Evolutionary conservation across 2,797 vertebrate genomes (phyloP).

Genomic region (Argentina silus): DNA sequence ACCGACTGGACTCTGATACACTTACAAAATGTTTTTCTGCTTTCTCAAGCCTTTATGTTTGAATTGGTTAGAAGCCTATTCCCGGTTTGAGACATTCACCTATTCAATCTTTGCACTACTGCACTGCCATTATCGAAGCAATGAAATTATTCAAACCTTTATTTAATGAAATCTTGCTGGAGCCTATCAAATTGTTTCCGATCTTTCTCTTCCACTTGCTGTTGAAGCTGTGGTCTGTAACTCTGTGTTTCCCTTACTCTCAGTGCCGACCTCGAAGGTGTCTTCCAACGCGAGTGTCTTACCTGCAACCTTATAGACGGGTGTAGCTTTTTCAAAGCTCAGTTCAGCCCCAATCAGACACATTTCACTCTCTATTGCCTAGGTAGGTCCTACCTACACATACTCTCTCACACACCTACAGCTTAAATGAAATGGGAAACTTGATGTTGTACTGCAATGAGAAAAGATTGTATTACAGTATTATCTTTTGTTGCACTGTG

Average conservation of each 20-base stretch:
- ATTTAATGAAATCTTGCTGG: background rate
- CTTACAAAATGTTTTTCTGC: background rate
- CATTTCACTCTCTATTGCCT: constrained; percentile 81
- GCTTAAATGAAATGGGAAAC: too few species aligned
- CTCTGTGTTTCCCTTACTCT: constrained; percentile 20
- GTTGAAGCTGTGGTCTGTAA: constrained; percentile 33
- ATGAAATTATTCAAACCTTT: too few species aligned
- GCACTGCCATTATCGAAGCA: too few species aligned
- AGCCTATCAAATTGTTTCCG: background rate
- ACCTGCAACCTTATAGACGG: constrained; percentile 78
- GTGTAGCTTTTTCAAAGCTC: constrained; percentile 78
- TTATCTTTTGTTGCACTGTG: background rate
- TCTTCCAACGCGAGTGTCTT: constrained; percentile 79
- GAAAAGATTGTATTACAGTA: background rate
- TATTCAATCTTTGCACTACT: too few species aligned
- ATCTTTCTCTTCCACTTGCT: constrained; percentile 1
- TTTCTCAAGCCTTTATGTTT: constrained; percentile 45
- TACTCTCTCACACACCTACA: background rate
- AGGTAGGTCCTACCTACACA: constrained; percentile 57
- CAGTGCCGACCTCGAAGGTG: constrained; percentile 80
- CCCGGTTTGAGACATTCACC: constrained; percentile 39
- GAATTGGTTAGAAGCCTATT: constrained; percentile 36
- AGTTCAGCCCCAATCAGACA: constrained; percentile 81
- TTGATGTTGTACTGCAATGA: too few species aligned
- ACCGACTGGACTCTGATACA: background rate